Conservation (phyloP, 2,888 invertebrate genomes). For the Galerucella pusilla region DNA sequence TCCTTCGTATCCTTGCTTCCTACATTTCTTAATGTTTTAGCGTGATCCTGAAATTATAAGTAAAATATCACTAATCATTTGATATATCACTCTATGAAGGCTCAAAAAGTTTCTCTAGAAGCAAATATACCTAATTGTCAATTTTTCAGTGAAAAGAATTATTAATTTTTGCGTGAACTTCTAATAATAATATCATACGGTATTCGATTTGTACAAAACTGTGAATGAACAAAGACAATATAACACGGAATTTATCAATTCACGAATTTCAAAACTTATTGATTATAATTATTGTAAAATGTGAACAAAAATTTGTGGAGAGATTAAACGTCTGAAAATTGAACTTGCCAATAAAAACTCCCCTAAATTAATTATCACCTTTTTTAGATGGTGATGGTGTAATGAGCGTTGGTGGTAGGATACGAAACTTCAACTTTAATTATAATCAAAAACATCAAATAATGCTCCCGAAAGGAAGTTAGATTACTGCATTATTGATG, state of each 20-base stretch:
- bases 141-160: too few relatives aligned
- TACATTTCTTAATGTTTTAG: too few relatives aligned
- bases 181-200: too few relatives aligned
- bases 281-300: not conserved
- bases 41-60: too few relatives aligned
- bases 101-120: not conserved
- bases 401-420: not conserved
- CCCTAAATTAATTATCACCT: slow-evolving; percentile 1
- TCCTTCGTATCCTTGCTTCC: not conserved
- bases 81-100: too few relatives aligned
- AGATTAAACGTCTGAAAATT: not conserved
- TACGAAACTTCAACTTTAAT: not conserved
- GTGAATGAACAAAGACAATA: too few relatives aligned
- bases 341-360: not conserved
- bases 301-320: not conserved
- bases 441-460: not conserved
- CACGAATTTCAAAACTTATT: too few relatives aligned
- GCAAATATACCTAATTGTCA: not conserved
- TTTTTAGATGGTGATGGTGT: slow-evolving; percentile 8
- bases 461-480: not conserved
- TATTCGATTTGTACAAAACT: too few relatives aligned
- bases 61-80: too few relatives aligned
- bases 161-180: too few relatives aligned
- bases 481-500: not conserved
- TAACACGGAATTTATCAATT: too few relatives aligned